Conservation (phyloP, 1,140 invertebrate genomes). For the Goniozus legneri region DNA sequence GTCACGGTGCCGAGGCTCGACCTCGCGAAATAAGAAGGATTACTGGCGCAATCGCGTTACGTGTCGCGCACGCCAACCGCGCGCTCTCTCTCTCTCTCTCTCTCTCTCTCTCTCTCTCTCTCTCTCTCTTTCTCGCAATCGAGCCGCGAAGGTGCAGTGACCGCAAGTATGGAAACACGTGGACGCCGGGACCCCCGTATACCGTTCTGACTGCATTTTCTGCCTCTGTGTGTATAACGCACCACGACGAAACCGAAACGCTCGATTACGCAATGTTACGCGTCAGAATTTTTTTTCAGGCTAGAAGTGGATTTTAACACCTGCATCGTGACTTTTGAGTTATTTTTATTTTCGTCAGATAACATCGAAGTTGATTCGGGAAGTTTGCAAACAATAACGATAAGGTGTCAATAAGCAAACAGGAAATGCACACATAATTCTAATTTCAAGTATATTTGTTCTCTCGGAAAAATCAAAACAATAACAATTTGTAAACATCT, state of each 20-base stretch:
- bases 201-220: background rate
- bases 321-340: background rate
- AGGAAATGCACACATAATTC: no score
- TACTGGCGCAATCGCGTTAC: background rate
- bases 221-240: background rate
- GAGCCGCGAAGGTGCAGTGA: slow-evolving; percentile 27
- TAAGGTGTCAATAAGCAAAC: no score
- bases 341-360: background rate
- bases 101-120: slow-evolving; percentile 15
- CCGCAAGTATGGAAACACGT: slow-evolving; percentile 34
- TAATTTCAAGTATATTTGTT: no score
- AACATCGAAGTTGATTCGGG: no score
- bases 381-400: no score
- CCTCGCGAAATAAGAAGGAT: background rate
- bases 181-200: slow-evolving; percentile 13
- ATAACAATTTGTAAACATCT: no score
- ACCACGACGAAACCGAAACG: background rate
- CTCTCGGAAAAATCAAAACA: no score
- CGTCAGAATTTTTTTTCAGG: background rate
- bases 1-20: background rate
- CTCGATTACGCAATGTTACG: background rate
- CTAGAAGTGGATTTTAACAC: no score
- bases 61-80: slow-evolving; percentile 8
- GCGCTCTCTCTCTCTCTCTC: slow-evolving; percentile 21
- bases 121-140: slow-evolving; percentile 10